Evolutionary conservation across 64 coral and sea anemone species (phyloP), one percentile per base, ranked within the genome.

Genomic region (Porites lutea): DNA sequence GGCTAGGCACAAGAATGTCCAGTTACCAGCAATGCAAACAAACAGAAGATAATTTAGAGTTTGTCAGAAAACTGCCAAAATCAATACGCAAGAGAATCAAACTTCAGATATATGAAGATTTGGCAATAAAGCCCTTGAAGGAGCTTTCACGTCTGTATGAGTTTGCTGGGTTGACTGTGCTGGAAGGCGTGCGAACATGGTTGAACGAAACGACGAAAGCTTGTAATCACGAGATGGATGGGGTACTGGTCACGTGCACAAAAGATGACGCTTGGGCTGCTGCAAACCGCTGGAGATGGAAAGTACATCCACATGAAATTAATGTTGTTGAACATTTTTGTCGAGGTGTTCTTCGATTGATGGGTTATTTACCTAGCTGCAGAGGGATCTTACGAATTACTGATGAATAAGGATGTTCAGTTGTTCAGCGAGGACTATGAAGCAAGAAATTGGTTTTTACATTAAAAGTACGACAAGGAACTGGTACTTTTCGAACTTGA

Each of bases 211-310:
- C 65, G 11, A 75, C 86, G 52, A 48, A 1, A 21, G 50, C 47
- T n/a, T 84, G 61, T 18, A 68, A 72, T 8, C 43, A 52, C 47
- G 6, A 88, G 23, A 74, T 46, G n/a, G 20, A 59, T 51, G 86
- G 86, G 1, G 53, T 59, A 3, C 6, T 2, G 0, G 69, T 20
- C 15, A 67, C 72, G 4, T 74, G 57, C 27, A 88, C 86, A 8
- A 55, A 71, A 23, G 69, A 88, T 22, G 86, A 88, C 6, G 86
- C 86, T 8, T 52, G 67, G 67, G 22, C 52, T 2, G 86, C 86
- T 2, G 67, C 67, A 20, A 88, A 88, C 63, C 86, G 86, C 3
- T 88, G 86, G 86, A 58, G 86, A 46, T 88, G 86, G 86, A 75
- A 59, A 53, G 86, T 88, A n/a, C 14, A 88, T 48, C 69, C 86